Evolutionary conservation across 2,888 invertebrate species (phyloP), one percentile per base, ranked within the genome.

Genomic region (Drosophila falleni): DNA sequence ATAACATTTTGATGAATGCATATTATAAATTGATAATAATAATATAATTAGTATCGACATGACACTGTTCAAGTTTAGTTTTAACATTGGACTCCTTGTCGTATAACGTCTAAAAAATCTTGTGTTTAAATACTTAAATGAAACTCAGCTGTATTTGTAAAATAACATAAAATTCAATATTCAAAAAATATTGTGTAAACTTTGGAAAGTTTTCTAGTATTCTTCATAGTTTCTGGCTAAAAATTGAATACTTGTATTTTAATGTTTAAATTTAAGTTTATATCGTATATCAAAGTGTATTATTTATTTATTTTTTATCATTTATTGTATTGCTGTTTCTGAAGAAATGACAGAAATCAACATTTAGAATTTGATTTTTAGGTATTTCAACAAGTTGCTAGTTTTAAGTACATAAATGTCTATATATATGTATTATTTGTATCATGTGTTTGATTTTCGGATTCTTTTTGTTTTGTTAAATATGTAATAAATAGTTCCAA

Each of bases 321-420:
- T 72, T 86, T 72, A 67, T 80, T 87, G 80, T 69, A 68, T 41
- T 61, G 76, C 74, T 72, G 73, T 59, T 58, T 47, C 39, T 50
- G 63, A 11, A 50, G 53, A 63, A 55, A 50, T 74, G 56, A 66
- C 60, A 72, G 74, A 62, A 61, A 71, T 74, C 79, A 78, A 81
- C 81, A 78, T 76, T 90, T 89, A 74, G 90, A 87, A 87, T 85
- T 90, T 85, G 85, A 84, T 90, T 81, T 79, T 79, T 67, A 56
- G 60, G 41, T 68, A 62, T 76, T 78, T 63, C 56, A 89, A 87
- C 89, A 87, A 89, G 71, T 84, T 75, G 70, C 89, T 86, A 88
- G 74, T 71, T 85, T 88, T 86, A 89, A 88, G 87, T 84, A 87
- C 84, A 77, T 89, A 79, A 71, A 71, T 84, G 75, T 88, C 61